A percentile compares a stretch with the other conserved stretches of the same genome.
Evolutionary conservation across 2,113 vertebrate genomes (phyloP).

Genomic region (Chaetura pelagica): DNA sequence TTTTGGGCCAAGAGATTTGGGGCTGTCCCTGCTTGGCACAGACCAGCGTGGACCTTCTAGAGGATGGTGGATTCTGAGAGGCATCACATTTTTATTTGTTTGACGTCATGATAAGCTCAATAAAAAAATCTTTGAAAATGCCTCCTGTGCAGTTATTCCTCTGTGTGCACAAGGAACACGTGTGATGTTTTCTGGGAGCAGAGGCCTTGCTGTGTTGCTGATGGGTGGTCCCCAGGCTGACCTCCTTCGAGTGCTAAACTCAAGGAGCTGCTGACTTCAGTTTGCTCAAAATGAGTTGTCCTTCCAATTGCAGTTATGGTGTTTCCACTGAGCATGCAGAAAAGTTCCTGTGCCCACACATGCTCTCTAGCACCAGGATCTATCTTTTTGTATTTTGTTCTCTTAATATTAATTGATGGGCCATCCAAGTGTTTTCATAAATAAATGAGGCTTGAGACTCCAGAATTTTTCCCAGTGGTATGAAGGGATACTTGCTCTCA

Average conservation of each 20-base stretch:
- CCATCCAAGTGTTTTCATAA: background rate
- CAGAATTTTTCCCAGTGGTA: background rate
- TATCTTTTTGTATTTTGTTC: background rate
- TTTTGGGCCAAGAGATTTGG: background rate
- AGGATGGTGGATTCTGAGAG: background rate
- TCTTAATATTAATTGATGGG: background rate
- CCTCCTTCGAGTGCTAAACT: rapidly evolving
- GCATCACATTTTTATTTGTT: background rate
- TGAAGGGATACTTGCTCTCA: background rate
- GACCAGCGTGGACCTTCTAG: rapidly evolving
- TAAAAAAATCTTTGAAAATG: background rate
- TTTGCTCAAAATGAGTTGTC: background rate
- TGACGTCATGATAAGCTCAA: background rate
- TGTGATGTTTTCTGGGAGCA: background rate
- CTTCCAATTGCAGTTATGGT: rapidly evolving
- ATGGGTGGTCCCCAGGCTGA: too few species aligned
- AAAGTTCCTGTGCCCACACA: background rate
- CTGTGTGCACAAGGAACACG: too few species aligned
- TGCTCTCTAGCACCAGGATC: background rate
- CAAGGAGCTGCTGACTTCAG: rapidly evolving
- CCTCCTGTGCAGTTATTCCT: background rate
- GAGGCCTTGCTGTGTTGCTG: rapidly evolving
- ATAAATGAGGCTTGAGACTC: background rate
- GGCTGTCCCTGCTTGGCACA: background rate
- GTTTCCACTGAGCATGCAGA: background rate